Base-by-base conservation (phyloP, 2,113 vertebrate genomes). In the Martes martes region DNA sequence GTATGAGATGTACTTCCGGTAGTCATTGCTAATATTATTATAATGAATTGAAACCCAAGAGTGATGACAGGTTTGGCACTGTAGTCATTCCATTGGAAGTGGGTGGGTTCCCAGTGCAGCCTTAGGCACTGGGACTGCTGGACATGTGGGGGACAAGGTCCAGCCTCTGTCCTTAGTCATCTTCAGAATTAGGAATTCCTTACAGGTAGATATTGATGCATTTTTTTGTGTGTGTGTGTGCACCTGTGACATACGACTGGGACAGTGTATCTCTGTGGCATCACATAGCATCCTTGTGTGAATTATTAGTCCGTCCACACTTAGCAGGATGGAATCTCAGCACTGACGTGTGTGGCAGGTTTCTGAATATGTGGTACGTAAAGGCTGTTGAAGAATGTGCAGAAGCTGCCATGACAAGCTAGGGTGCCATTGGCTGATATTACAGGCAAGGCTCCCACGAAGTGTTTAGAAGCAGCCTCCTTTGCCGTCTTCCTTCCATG, bases 61-160 rank as follows among this genome's bases (percentile, higher is more conserved):
- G 9, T 0, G 4, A 19, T 33, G 45, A 71, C 2, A 24, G 13
- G 21, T 42, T 76, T 36, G 13, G n/a, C 7, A 28, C 2, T 13
- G 10, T 5, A 11, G 61, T 14, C 21, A 21, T n/a, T 45, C 15
- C 1, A 0, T 36, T 5, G 47, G 76, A 39, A 59, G 55, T 52
- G n/a, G 42, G 11, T 7, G 55, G 36, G 65, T n/a, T 57, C 74
- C 11, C 4, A 36, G 50, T 5, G 28, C 55, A 21, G 57, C 13
- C 1, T n/a, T 63, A 36, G 84, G 33, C 18, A 26, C 55, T 24
- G 42, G 61, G 59, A 79, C 10, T 50, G n/a, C 65, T 6, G 4
- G 18, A 11, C n/a, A 47, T 6, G 26, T n/a, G 39, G 33, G 45
- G 14, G 21, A 39, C 2, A 13, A 47, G 24, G 36, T 36, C 21